These are phyloP conservation scores for Passer domesticus DNA, from an alignment of 2,113 vertebrate species.

Conservation along the genomic window DNA sequence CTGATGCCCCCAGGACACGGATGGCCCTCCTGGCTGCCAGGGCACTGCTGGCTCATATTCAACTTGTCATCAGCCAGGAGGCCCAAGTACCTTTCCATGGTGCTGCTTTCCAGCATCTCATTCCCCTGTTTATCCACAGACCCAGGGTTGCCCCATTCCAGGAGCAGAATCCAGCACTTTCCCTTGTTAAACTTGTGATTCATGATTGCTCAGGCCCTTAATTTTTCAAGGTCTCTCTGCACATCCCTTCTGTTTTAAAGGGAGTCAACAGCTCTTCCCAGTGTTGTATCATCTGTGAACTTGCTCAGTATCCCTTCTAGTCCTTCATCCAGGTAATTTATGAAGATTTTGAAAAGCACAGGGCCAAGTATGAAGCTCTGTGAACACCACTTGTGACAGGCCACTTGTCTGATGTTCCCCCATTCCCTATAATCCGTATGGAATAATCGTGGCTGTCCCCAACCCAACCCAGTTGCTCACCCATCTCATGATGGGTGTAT, in stretches of 20 bases:
- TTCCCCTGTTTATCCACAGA: neutral
- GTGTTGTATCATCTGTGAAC: neutral
- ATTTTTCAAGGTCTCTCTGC: neutral
- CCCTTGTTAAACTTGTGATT: neutral
- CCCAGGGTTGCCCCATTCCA: neutral
- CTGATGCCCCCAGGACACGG: neutral
- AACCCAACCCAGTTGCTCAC: neutral
- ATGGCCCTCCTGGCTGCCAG: neutral
- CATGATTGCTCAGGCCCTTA: neutral
- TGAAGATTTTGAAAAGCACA: neutral
- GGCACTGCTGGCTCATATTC: neutral
- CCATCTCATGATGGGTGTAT: neutral
- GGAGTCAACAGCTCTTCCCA: neutral
- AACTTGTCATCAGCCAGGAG: rapidly evolving
- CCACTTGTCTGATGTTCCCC: too few species aligned
- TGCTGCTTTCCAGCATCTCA: neutral
- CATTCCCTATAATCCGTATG: neutral
- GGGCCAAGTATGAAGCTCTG: neutral
- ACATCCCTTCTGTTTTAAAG: rapidly evolving
- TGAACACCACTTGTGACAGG: neutral
- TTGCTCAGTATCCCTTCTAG: neutral
- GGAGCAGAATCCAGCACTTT: neutral
- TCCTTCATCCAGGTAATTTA: neutral
- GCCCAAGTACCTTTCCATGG: rapidly evolving
- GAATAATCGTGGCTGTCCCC: neutral